Evolutionary conservation across 2,113 vertebrate genomes (phyloP), one percentile per base, ranked within the genome.

Genomic region (Hydropotes inermis): DNA sequence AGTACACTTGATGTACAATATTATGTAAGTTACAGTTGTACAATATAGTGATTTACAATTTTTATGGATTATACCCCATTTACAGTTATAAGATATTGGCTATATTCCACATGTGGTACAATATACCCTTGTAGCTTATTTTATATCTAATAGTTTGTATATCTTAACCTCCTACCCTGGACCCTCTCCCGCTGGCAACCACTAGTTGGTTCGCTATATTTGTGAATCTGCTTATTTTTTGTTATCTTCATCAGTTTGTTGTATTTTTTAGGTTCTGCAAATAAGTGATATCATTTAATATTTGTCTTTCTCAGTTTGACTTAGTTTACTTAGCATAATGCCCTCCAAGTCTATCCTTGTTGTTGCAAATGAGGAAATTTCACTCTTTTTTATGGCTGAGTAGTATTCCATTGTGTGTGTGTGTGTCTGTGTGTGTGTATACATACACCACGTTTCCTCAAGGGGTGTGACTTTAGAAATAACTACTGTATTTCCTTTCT

Each of bases 151-250:
- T 76, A 43, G 23, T 76, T 43, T 43, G 39, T 43, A 76, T 23
- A 2, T 76, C 70, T 76, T 76, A 76, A 76, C 70, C 23, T 43
- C 25, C 25, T 25, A 43, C 23, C 12, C 23, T 7, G 1, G 39
- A 43, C 25, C 11, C 39, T 43, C 12, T 14, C 70, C 70, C 0
- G 0, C 39, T 43, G 23, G 36, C 70, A 76, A 43, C 39, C 70
- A 27, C 39, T 76, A 14, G 23, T 27, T 43, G 36, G 12, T 76
- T 76, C 12, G 27, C 70, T 43, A 14, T 76, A 43, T 76, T 27
- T 43, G 39, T 76, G 36, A 43, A 23, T 76, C 23, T 76, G 39
- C 12, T 27, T 76, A 12, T 43, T 43, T 76, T 76, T 27, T 25
- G 70, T 76, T 76, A 27, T 43, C 27, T 27, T 43, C 70, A 76